Conservation (phyloP, 2,888 invertebrate genomes). For the Drosophila recens region DNA sequence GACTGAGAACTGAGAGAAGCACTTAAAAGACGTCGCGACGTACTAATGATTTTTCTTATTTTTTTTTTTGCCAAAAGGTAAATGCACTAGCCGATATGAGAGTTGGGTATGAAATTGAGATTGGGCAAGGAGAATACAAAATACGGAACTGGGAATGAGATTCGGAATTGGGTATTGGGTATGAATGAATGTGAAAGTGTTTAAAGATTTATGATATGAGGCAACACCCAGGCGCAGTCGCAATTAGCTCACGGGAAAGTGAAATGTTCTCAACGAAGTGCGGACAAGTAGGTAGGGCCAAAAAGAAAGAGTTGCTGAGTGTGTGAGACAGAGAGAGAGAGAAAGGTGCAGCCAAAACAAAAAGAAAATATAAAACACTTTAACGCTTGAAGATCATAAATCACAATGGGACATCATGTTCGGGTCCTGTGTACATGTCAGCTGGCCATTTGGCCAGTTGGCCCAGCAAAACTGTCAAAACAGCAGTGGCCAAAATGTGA, state of each 20-base stretch:
- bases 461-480: slow-evolving; percentile 63
- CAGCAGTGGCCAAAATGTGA: slow-evolving; percentile 77
- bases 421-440: slow-evolving; percentile 50
- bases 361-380: slow-evolving; percentile 70
- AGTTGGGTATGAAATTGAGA: slow-evolving; percentile 13
- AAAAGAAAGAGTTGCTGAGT: slow-evolving; percentile 4
- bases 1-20: slow-evolving; percentile 28
- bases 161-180: slow-evolving; percentile 14
- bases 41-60: slow-evolving; percentile 65
- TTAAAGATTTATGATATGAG: slow-evolving; percentile 75
- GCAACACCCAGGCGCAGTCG: slow-evolving; percentile 58
- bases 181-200: slow-evolving; percentile 78
- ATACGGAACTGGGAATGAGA: slow-evolving; percentile 10
- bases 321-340: slow-evolving; percentile 4
- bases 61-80: slow-evolving; percentile 38
- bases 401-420: slow-evolving; percentile 67
- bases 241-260: slow-evolving; percentile 75
- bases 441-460: slow-evolving; percentile 49
- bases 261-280: slow-evolving; percentile 77
- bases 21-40: slow-evolving; percentile 75
- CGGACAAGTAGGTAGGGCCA: slow-evolving; percentile 67
- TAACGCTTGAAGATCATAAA: slow-evolving; percentile 73
- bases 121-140: slow-evolving; percentile 4
- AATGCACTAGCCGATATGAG: slow-evolving; percentile 19
- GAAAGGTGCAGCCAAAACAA: slow-evolving; percentile 23